These are phyloP conservation scores for Macrochelys suwanniensis DNA, from an alignment of 2,797 vertebrate species.

Conservation along the genomic window DNA sequence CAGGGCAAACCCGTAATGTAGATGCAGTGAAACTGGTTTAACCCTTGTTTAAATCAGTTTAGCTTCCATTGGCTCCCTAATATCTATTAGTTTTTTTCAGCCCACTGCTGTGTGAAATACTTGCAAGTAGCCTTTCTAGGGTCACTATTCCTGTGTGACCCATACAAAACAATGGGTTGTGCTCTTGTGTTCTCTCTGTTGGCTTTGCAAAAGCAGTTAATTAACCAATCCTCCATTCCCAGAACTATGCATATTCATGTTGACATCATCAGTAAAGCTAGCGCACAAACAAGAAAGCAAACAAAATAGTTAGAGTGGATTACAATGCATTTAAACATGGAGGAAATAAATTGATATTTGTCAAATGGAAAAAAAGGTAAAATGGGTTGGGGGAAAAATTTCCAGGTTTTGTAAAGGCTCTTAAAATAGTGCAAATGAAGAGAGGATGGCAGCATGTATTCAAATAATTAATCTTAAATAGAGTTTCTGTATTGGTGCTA, in stretches of 20 bases:
- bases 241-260: slow-evolving; percentile 61
- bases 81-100: background rate
- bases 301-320: slow-evolving; percentile 54
- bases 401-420: slow-evolving; percentile 60
- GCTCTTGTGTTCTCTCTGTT: slow-evolving; percentile 18
- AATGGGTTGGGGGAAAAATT: slow-evolving; percentile 49
- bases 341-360: slow-evolving; percentile 77
- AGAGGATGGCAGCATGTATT: slow-evolving; percentile 8
- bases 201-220: slow-evolving; percentile 56
- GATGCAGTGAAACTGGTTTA: background rate
- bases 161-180: slow-evolving; percentile 20
- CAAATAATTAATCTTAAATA: background rate
- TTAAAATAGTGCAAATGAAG: slow-evolving; percentile 62
- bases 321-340: slow-evolving; percentile 72
- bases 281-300: slow-evolving; percentile 65
- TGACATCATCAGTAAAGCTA: slow-evolving; percentile 69
- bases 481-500: background rate
- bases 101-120: background rate
- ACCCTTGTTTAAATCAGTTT: background rate
- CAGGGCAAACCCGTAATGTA: background rate
- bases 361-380: slow-evolving; percentile 70
- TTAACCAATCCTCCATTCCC: slow-evolving; percentile 61
- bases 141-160: slow-evolving; percentile 50
- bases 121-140: background rate
- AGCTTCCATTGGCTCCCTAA: background rate